Base-by-base conservation (phyloP, 1,140 invertebrate species). In the Zaprionus kolodkinae region DNA sequence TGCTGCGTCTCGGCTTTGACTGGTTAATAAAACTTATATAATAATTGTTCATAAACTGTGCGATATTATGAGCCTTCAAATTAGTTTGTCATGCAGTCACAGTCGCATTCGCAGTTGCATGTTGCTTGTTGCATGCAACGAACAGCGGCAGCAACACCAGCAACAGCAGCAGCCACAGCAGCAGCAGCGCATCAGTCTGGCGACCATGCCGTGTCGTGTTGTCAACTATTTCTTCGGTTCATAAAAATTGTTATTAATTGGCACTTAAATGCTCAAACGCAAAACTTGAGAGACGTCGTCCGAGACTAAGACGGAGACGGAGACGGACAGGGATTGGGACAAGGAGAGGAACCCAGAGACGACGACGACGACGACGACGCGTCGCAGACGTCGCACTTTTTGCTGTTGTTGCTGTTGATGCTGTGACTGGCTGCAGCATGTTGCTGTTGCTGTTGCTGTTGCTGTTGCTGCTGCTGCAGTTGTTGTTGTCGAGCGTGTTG, bases 201-300 rank as follows among this genome's bases (percentile, higher is more conserved):
- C 77, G 79, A 68, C 81, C 76, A 75, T 89, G 85, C 76, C 79
- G 76, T 91, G 85, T 74, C 82, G 85, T 91, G 86, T 92, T 91
- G 91, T 91, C 91, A 92, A 92, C 91, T 91, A 91, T 92, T 92
- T 92, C 91, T 92, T 87, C 85, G 88, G 91, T 89, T 92, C 91
- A 92, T 92, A 92, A 92, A 92, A 92, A 92, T 92, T 91, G 91
- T 92, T 92, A 92, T 92, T 92, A 92, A 92, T 92, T 92, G 91
- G 88, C 91, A 92, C 82, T 92, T 92, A 92, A 92, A 92, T 92
- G 91, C 91, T 92, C 85, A 92, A 92, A 91, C 88, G 87, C 88
- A 81, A 87, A 92, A 91, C 77, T 87, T 86, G 75, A 89, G 85
- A 89, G 85, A 88, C 75, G 64, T 68, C 71, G 75, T 74, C 60